Evolutionary conservation across 2,113 vertebrate genomes (phyloP).

Genomic region (Laticauda colubrina): DNA sequence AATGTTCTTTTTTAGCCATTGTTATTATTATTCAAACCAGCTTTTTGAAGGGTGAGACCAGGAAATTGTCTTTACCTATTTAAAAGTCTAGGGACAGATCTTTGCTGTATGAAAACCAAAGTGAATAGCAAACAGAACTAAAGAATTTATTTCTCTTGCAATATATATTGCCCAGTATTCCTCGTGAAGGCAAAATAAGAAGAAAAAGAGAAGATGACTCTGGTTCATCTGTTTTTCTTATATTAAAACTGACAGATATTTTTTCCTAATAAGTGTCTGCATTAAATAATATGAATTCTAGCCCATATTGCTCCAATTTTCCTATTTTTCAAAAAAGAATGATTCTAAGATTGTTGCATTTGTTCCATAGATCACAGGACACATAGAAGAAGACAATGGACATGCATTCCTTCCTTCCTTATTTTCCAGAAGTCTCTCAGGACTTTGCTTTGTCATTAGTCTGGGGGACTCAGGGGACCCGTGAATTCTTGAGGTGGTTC

Average conservation of each 20-base stretch:
- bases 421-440: background rate
- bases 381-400: background rate
- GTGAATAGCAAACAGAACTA: background rate
- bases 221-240: background rate
- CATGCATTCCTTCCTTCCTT: background rate
- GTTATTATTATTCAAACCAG: background rate
- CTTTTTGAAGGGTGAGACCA: background rate
- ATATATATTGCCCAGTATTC: background rate
- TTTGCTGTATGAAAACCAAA: background rate
- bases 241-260: background rate
- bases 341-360: background rate
- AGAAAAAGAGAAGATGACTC: background rate
- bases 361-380: background rate
- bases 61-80: background rate
- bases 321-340: background rate
- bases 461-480: background rate
- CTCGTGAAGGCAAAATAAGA: background rate
- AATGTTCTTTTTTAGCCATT: background rate
- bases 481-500: background rate
- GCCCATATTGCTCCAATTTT: background rate
- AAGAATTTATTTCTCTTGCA: background rate
- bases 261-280: background rate
- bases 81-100: background rate
- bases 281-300: background rate
- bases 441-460: background rate